A percentile compares a stretch with the other conserved stretches of the same genome.
Evolutionary conservation across 2,113 vertebrate genomes (phyloP).

Genomic region (Trematomus loennbergii): DNA sequence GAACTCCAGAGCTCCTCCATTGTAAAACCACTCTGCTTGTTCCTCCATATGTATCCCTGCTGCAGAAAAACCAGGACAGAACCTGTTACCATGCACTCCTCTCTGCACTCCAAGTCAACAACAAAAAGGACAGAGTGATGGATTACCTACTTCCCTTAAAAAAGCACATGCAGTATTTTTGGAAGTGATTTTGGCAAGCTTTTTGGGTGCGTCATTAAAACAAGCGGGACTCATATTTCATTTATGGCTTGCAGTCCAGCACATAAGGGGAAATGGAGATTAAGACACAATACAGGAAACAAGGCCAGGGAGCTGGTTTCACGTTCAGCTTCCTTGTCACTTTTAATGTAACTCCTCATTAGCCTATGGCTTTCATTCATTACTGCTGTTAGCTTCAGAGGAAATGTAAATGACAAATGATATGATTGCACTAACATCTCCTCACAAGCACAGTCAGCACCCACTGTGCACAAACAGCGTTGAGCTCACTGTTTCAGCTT

Average conservation of each 20-base stretch:
- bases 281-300: background rate
- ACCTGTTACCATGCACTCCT: background rate
- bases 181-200: background rate
- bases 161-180: conserved; percentile 22
- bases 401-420: background rate
- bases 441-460: background rate
- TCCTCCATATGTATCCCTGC: background rate
- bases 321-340: conserved; percentile 23
- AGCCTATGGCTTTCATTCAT: background rate
- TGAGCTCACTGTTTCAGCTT: background rate
- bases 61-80: conserved; percentile 4
- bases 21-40: background rate
- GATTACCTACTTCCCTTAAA: conserved; percentile 4
- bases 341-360: conserved; percentile 20
- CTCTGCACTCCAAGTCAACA: background rate
- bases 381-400: background rate
- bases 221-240: conserved; percentile 20
- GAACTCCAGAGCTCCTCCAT: background rate
- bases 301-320: conserved; percentile 6
- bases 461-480: background rate
- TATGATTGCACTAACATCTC: background rate
- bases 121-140: background rate
- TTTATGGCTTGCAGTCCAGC: background rate
- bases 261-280: background rate
- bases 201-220: background rate